Evolutionary conservation across 2,113 vertebrate species (phyloP), one percentile per base, ranked within the genome.

Genomic region (Phainopepla nitens): DNA sequence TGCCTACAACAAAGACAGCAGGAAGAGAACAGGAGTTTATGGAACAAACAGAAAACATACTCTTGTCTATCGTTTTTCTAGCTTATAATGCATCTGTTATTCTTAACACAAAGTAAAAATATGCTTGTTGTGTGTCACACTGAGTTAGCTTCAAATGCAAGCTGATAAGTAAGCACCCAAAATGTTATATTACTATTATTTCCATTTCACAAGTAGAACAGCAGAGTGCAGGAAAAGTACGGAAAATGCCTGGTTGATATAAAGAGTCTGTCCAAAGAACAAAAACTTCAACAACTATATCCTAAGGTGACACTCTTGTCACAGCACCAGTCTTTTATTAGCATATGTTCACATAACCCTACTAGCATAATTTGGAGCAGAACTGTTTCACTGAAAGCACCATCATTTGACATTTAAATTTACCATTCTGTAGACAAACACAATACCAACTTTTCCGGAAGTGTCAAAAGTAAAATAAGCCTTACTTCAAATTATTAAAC

Each of bases 1-100:
- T 98, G 56, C 99, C 99, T 99, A 91, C n/a, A 90, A 12, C 15
- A 85, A 94, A 28, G 8, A 81, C 39, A 58, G 66, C 7, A 41
- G 41, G 57, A 71, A 66, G 6, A 64, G 23, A 83, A 70, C 0
- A 2, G 13, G 10, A 65, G 19, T 39, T 76, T 6, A 77, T 6
- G 15, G 16, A 90, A 82, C 9, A 54, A 61, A 47, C 3, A 81
- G 64, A 80, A 93, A 50, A 77, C 7, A 54, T 2, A 47, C 17
- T 62, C 58, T 36, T 51, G 13, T 28, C 57, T 39, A 36, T 4
- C 42, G 49, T 4, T 35, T 47, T 91, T 62, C 18, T 53, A n/a
- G 9, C 4, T 39, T 57, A 47, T 29, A 79, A 76, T 18, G 36
- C 6, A 39, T 14, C 65, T 39, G 33, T n/a, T 61, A 25, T 22